phyloP scores from a whole-genome alignment of 2,888 invertebrate genomes.

The Agapostemon virescens region DNA sequence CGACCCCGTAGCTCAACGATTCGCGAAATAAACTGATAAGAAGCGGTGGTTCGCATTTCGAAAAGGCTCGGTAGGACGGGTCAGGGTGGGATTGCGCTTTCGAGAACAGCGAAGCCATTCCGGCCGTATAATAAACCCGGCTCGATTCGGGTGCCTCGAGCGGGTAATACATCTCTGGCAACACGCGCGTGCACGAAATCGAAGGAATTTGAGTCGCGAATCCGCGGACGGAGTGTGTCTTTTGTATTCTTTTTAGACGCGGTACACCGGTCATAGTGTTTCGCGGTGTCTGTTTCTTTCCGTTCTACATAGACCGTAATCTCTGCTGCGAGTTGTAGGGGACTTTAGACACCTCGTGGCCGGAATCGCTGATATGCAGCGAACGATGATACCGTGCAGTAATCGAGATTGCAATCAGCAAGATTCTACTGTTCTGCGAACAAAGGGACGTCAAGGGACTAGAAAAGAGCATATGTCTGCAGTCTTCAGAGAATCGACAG shows the following conservation, averaged over 20 bases:
- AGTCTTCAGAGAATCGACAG: not conserved
- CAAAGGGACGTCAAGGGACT: not conserved
- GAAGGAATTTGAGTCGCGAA: constrained; percentile 11
- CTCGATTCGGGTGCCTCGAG: not conserved
- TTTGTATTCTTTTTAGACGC: no score
- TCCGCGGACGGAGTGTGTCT: constrained; percentile 21
- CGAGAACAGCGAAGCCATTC: constrained; percentile 13
- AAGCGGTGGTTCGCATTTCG: constrained; percentile 10
- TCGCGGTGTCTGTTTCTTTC: no score
- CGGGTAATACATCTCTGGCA: constrained; percentile 16
- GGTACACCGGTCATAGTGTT: no score
- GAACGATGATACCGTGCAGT: no score
- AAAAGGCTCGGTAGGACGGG: not conserved
- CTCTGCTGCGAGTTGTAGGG: no score
- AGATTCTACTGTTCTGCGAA: no score
- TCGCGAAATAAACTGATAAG: constrained; percentile 3
- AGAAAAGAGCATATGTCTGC: not conserved
- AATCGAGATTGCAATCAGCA: no score
- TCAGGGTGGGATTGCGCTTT: not conserved
- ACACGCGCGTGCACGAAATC: constrained; percentile 13
- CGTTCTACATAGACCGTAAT: no score
- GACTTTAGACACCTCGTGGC: no score
- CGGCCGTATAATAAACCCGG: constrained; percentile 8
- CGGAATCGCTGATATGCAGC: no score
- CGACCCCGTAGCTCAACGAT: not conserved